Evolutionary conservation across 2,113 vertebrate genomes (phyloP).

Genomic region (Aegypius monachus): DNA sequence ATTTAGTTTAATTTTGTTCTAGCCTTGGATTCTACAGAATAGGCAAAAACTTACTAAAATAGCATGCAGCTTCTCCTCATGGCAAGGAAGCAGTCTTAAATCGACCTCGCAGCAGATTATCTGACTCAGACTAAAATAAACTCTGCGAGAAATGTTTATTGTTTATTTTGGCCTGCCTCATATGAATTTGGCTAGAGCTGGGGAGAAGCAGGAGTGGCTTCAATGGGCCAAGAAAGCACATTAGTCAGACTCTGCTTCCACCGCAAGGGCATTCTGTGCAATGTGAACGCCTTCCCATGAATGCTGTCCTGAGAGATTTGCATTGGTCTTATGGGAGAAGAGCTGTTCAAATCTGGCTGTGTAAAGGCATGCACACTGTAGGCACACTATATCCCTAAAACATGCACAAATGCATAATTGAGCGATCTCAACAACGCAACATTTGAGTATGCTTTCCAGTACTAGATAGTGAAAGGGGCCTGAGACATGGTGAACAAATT

Average conservation of each 20-base stretch:
- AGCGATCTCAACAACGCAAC: not conserved
- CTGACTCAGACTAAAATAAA: slow-evolving; percentile 48
- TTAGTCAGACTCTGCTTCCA: slow-evolving; percentile 20
- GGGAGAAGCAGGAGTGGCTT: not conserved
- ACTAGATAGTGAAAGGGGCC: not conserved
- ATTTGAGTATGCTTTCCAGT: not conserved
- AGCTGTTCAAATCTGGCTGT: not conserved
- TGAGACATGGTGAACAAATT: accelerated
- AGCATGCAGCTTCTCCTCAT: not conserved
- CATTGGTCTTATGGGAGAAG: not conserved
- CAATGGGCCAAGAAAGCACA: not conserved
- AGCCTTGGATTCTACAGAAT: not conserved
- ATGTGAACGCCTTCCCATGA: not conserved
- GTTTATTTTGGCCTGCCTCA: slow-evolving; percentile 43
- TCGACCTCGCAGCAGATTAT: not conserved
- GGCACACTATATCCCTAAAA: not conserved
- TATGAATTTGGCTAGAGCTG: not conserved
- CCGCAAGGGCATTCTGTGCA: not conserved
- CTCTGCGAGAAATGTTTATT: slow-evolving; percentile 6
- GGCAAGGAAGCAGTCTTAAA: not conserved
- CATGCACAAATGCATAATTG: not conserved
- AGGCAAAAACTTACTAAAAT: not conserved
- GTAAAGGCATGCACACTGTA: not conserved
- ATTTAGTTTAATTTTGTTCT: not conserved
- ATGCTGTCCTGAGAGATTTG: not conserved